Percentiles rank a stretch among this genome's conserved stretches.
Evolutionary conservation across 1,140 invertebrate genomes (phyloP).

Genomic region (Carcinoscorpius rotundicauda): DNA sequence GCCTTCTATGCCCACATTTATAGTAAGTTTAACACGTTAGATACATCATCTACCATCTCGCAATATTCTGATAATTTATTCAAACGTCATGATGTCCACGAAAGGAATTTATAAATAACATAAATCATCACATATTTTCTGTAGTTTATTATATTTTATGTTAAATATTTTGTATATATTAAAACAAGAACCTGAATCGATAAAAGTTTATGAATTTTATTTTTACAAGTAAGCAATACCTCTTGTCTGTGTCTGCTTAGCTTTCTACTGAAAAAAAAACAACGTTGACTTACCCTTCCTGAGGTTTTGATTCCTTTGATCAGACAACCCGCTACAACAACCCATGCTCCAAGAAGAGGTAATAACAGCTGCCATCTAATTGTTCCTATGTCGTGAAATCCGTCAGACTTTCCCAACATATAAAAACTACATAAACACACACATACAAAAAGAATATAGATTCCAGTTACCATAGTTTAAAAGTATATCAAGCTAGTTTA

Average conservation of each 20-base stretch:
- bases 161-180: too few species aligned
- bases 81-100: too few species aligned
- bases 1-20: too few species aligned
- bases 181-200: neutral
- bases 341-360: slow-evolving; percentile 53
- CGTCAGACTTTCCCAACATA: slow-evolving; percentile 37
- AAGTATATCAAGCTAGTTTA: too few species aligned
- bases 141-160: too few species aligned
- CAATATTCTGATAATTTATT: too few species aligned
- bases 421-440: slow-evolving; percentile 26
- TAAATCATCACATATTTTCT: too few species aligned
- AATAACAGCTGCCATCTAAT: slow-evolving; percentile 55
- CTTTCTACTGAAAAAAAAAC: neutral
- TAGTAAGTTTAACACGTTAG: too few species aligned
- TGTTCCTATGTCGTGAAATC: slow-evolving; percentile 49
- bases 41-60: too few species aligned
- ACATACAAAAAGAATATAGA: neutral
- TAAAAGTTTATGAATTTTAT: neutral
- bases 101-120: too few species aligned
- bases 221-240: slow-evolving; percentile 3
- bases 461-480: too few species aligned
- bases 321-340: slow-evolving; percentile 47
- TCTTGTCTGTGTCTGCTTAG: neutral
- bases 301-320: slow-evolving; percentile 51
- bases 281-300: slow-evolving; percentile 45